Evolutionary conservation across 2,888 invertebrate genomes (phyloP), one percentile per base, ranked within the genome.

Genomic region (Elmis aenea): DNA sequence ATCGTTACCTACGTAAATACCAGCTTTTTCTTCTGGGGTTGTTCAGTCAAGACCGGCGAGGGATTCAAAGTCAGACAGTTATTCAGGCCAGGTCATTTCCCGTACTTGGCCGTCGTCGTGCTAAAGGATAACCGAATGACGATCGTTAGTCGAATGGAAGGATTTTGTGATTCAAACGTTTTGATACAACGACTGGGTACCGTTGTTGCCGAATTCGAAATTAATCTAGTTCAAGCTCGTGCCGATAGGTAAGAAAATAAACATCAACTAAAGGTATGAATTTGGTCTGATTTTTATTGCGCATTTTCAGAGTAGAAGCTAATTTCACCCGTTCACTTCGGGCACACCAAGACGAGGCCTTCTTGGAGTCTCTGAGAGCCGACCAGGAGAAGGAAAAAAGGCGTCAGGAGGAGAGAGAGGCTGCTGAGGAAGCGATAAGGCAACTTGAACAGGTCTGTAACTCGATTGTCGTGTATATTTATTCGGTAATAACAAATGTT

Each of bases 321-420:
- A 88, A 82, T 57, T 76, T 91, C 48, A 92, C 87, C 39, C 88
- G 91, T 52, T 85, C 87, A 0, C 70, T 96, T 29, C 77, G 96
- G 16, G 83, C 84, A 31, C 83, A 94, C 48, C 96, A 97, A 63
- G 96, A 97, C 67, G 86, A 86, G 62, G 96, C 95, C 1, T 97
- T 94, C 62, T 77, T 85, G 62, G 88, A 88, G 65, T 94, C 94
- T 3, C 70, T 96, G 22, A 76, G 82, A 22, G 92, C 91, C 0
- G 96, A 97, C 68, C 93, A 94, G 66, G 93, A 94, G 66, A 96
- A 96, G 69, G 95, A 95, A 64, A 75, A 87, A 1, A 72, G 72
- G 28, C 75, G 80, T 20, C 75, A 76, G 50, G 75, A 79, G 45
- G 79, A 79, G 50, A 72, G 64, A 24, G 57, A 67, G 8, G 68